Base-by-base conservation (phyloP, 35 echinoderm and acorn worm genomes). In the Ophioderma brevispina region DNA sequence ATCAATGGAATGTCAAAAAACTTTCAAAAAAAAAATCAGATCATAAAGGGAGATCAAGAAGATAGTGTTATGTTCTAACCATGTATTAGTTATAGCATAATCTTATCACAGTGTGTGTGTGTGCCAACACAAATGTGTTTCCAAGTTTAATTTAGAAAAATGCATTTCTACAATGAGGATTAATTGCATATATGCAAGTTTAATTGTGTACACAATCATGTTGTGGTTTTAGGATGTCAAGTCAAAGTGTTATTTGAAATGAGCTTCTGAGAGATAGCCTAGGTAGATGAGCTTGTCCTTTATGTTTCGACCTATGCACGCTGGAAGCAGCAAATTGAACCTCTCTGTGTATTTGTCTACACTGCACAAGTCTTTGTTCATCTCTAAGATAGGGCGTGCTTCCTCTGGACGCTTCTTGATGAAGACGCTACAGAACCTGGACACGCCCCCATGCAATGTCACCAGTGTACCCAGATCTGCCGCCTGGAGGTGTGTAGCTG, bases 331-430 rank as follows among this genome's bases (percentile, higher is more conserved):
- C 59, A 70, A 25, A 70, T 70, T 70, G n/a, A 70, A 70, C 59
- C 59, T 70, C 23, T 70, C 59, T 13, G 59, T 13, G n/a, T 70
- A 70, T 25, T 70, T 70, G 2, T 70, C 59, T 2, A 13, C 5
- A 70, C 59, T 70, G 59, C 59, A 70, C 28, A 70, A 70, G n/a
- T 70, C 59, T 70, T 70, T 70, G 28, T 70, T 70, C 59, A 70
- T 25, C 59, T 70, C 59, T 25, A 70, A 30, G 15, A 70, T 25
- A 70, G 23, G 59, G 2, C 59, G 59, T 25, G 59, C 59, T 25
- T 70, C 59, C 10, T 70, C 28, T 25, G 59, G 59, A 6, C 28
- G 59, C n/a, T 70, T 70, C 28, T 70, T 70, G 59, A 70, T 70
- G 28, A 70, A 70, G 2, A 70, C 59, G 23, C 59, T 70, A 70